Evolutionary conservation across 2,888 invertebrate species (phyloP).

Genomic region (Drosophila nr. medialis): DNA sequence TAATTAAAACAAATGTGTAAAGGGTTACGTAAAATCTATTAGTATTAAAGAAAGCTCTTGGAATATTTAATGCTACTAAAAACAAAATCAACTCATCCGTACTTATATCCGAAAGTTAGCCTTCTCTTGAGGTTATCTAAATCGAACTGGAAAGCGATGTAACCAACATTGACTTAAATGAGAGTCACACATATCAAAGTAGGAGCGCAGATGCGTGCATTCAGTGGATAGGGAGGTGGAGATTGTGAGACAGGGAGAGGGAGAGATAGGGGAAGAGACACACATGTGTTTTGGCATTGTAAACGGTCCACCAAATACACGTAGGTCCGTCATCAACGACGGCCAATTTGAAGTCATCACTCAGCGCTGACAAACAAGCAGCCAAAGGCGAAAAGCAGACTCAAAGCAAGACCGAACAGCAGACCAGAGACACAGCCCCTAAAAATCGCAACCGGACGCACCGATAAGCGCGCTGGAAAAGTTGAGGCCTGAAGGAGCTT

Average conservation of each 20-base stretch:
- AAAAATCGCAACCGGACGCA: slow-evolving; percentile 25
- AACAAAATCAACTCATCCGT: not conserved
- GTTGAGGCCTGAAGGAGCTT: slow-evolving; percentile 10
- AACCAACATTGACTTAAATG: slow-evolving; percentile 1
- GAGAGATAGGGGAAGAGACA: slow-evolving; percentile 2
- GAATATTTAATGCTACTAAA: not conserved
- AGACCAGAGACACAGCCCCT: slow-evolving; percentile 13
- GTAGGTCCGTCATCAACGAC: slow-evolving; percentile 64
- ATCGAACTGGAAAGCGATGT: slow-evolving; percentile 4
- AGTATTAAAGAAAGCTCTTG: not conserved
- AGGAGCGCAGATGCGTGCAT: slow-evolving; percentile 10
- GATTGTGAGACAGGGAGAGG: not conserved
- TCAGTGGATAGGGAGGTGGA: too few species aligned
- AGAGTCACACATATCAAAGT: slow-evolving; percentile 6
- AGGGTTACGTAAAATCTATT: not conserved
- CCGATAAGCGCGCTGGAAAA: slow-evolving; percentile 39
- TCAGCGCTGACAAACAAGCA: slow-evolving; percentile 72
- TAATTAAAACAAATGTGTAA: not conserved
- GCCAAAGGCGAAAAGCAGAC: slow-evolving; percentile 39
- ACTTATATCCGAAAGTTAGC: not conserved
- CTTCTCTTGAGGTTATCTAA: not conserved
- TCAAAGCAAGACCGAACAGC: slow-evolving; percentile 11
- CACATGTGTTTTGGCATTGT: slow-evolving; percentile 64
- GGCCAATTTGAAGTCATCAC: slow-evolving; percentile 79
- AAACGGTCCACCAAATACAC: slow-evolving; percentile 43